Percentiles rank a stretch among this genome's conserved stretches.
phyloP scores from a whole-genome alignment of 2,113 vertebrate species.

The Grantiella picta region DNA sequence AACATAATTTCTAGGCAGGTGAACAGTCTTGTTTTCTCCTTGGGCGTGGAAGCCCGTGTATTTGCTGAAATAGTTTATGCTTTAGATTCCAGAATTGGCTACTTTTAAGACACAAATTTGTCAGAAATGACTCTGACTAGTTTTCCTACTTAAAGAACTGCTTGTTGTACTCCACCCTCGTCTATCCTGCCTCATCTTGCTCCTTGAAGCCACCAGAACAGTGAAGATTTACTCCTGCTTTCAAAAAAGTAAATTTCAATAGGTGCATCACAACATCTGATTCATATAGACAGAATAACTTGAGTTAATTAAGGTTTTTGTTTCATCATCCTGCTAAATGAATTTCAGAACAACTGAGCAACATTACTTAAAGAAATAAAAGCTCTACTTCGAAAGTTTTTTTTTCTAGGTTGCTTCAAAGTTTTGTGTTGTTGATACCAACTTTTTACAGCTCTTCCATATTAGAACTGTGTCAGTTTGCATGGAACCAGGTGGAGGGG shows the following conservation, averaged over 20 bases:
- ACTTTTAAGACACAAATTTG: neutral
- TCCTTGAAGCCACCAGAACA: neutral
- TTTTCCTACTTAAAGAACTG: neutral
- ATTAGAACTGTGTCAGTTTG: neutral
- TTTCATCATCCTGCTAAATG: neutral
- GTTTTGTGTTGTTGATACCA: rapidly evolving
- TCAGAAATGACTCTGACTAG: neutral
- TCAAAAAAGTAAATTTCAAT: neutral
- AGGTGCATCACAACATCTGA: neutral
- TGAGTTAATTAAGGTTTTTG: neutral
- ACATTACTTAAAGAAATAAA: neutral
- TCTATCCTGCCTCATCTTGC: neutral
- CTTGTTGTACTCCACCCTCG: neutral
- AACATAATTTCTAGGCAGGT: neutral
- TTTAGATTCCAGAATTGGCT: neutral
- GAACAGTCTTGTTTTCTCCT: neutral
- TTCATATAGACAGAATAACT: neutral
- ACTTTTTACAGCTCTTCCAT: neutral
- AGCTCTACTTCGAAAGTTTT: neutral
- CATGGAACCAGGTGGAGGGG: neutral
- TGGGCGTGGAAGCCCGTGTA: neutral
- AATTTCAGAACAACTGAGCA: neutral
- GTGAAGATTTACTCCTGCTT: neutral
- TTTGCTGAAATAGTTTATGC: neutral
- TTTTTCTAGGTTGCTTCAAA: neutral